These are phyloP conservation scores for Prorops nasuta DNA, from an alignment of 1,140 invertebrate species.

Conservation along the genomic window DNA sequence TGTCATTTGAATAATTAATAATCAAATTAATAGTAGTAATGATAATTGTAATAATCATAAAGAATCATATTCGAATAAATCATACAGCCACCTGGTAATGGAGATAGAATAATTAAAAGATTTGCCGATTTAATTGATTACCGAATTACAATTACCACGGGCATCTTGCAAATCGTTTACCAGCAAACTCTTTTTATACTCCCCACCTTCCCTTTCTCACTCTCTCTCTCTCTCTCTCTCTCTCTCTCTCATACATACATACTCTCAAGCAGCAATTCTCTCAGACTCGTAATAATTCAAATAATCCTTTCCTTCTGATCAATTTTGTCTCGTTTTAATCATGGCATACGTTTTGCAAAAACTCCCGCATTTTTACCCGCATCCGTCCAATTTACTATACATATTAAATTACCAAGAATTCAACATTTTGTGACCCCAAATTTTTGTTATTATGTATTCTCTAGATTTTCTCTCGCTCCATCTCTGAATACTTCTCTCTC, in stretches of 20 bases:
- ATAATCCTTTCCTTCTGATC: too few species aligned
- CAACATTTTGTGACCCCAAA: neutral
- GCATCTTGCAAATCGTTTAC: neutral
- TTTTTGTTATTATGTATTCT: too few species aligned
- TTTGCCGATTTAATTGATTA: too few species aligned
- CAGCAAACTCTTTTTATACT: constrained; percentile 10
- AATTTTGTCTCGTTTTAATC: too few species aligned
- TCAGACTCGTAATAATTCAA: too few species aligned
- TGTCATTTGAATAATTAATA: constrained; percentile 6
- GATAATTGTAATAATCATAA: neutral
- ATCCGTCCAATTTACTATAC: neutral
- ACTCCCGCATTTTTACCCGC: too few species aligned
- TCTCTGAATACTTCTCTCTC: neutral
- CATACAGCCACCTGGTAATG: neutral
- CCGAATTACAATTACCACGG: neutral
- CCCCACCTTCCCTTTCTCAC: constrained; percentile 16
- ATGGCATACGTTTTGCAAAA: too few species aligned
- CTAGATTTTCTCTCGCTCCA: neutral
- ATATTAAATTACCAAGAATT: neutral
- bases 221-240: neutral
- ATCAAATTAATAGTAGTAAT: neutral
- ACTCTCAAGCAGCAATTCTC: too few species aligned
- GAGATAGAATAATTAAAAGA: neutral
- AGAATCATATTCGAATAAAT: neutral
- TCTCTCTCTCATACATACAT: constrained; percentile 1